A percentile compares a stretch with the other conserved stretches of the same genome.
Evolutionary conservation across 2,797 vertebrate species (phyloP).

Genomic region (Stomatorhinus walkeri): DNA sequence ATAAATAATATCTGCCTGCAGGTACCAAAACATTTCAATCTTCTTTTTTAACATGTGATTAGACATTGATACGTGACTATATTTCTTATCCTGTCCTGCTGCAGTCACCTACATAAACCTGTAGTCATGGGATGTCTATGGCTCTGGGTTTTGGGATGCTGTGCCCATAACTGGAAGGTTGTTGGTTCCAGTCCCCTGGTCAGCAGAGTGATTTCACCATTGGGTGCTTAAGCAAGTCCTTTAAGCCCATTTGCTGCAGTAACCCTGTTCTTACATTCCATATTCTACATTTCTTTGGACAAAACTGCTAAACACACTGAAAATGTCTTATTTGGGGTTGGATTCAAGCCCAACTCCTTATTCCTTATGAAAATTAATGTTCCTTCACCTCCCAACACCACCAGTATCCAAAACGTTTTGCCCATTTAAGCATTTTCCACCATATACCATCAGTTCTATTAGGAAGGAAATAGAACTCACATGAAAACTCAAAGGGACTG

Average conservation of each 20-base stretch:
- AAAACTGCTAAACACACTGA: neutral
- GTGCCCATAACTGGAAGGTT: neutral
- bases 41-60: neutral
- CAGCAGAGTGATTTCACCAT: neutral
- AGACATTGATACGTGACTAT: neutral
- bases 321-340: neutral
- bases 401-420: neutral
- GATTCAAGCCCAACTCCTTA: neutral
- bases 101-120: neutral
- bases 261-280: neutral
- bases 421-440: neutral
- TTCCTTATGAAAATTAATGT: neutral
- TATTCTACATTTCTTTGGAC: neutral
- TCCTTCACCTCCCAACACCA: neutral
- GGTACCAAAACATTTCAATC: neutral
- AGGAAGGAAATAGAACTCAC: neutral
- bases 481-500: neutral
- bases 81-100: neutral
- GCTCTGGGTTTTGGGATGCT: neutral
- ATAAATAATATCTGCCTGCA: neutral
- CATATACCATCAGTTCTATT: neutral
- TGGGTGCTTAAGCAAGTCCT: neutral
- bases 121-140: neutral
- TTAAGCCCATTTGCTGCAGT: neutral
- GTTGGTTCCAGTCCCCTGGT: neutral